Evolutionary conservation across 53 echinoderm and acorn worm genomes (phyloP), one percentile per base, ranked within the genome.

Genomic region (Mesocentrotus franciscanus): DNA sequence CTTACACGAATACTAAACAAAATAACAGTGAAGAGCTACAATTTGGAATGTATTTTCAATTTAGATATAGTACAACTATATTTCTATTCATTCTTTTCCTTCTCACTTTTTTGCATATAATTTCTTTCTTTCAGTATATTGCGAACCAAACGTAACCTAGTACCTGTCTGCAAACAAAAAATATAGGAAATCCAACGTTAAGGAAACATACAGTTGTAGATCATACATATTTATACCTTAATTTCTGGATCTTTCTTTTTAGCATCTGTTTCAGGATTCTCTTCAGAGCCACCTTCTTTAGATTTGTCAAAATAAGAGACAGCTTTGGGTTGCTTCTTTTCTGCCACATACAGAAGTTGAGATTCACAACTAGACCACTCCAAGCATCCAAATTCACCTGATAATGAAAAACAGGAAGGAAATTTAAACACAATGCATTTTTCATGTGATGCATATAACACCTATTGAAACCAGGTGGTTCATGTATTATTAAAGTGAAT

Each of bases 311-410:
- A 99, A 91, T 98, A 99, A 20, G 99, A 97, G 18, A 85, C 84
- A 56, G 97, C 91, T 94, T 99, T 99, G 9, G 96, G 96, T 72
- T 95, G 95, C 94, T 98, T 99, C 93, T 97, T 99, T 93, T 99
- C 99, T 56, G 99, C 99, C 42, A 99, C 96, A 95, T 98, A 99
- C 90, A 98, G 92, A 42, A 99, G 85, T 78, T 96, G 94, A 2
- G 92, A 94, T 90, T 97, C 97, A 90, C 90, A 91, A 30, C 96
- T 89, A 18, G 98, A 98, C 98, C 98, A 99, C 78, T 95, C 95
- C 32, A 99, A 92, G 91, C 96, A 97, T 61, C 99, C 97, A 96
- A 99, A 99, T 30, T 96, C 93, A 87, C 95, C 99, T 99, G 90
- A 26, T 35, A 4, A 61, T 10, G 20, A 60, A 91, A 85, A 64